These are phyloP conservation scores for Phyllotreta cruciferae DNA, from an alignment of 2,888 invertebrate species.

Conservation along the genomic window DNA sequence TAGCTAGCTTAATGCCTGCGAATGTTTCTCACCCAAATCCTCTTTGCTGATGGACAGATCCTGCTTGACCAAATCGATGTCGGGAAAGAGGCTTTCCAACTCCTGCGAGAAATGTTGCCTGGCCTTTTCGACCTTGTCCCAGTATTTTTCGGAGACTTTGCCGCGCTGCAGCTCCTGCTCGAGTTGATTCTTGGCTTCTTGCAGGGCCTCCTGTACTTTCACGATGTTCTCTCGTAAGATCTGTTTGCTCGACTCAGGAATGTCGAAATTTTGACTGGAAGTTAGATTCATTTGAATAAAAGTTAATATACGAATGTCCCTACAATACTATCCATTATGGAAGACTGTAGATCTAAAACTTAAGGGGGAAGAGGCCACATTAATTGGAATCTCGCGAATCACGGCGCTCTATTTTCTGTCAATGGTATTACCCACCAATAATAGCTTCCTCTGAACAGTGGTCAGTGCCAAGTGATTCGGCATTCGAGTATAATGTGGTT, in stretches of 20 bases:
- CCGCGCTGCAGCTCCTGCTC: constrained; percentile 65
- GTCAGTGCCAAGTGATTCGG: too few species aligned
- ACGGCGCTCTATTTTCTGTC: too few species aligned
- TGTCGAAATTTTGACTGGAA: constrained; percentile 53
- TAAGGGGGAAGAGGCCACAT: too few species aligned
- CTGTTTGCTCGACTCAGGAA: constrained; percentile 60
- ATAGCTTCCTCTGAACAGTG: too few species aligned
- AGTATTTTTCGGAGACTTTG: constrained; percentile 78
- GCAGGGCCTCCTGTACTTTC: constrained; percentile 66
- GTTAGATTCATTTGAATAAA: not conserved
- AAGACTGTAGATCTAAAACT: too few species aligned
- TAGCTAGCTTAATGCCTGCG: not conserved
- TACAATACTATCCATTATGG: too few species aligned
- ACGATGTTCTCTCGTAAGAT: constrained; percentile 65
- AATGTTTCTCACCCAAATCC: constrained; percentile 18
- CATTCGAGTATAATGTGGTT: too few species aligned
- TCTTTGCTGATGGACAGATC: constrained; percentile 62
- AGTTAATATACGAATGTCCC: too few species aligned
- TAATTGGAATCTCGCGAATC: too few species aligned
- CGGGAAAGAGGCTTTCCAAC: constrained; percentile 75
- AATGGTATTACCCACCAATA: too few species aligned
- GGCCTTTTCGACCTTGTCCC: constrained; percentile 76
- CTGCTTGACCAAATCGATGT: constrained; percentile 72
- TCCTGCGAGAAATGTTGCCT: constrained; percentile 70
- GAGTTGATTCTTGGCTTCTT: constrained; percentile 66